Conservation (phyloP, 35 echinoderm and acorn worm genomes). For the Acanthaster planci region DNA sequence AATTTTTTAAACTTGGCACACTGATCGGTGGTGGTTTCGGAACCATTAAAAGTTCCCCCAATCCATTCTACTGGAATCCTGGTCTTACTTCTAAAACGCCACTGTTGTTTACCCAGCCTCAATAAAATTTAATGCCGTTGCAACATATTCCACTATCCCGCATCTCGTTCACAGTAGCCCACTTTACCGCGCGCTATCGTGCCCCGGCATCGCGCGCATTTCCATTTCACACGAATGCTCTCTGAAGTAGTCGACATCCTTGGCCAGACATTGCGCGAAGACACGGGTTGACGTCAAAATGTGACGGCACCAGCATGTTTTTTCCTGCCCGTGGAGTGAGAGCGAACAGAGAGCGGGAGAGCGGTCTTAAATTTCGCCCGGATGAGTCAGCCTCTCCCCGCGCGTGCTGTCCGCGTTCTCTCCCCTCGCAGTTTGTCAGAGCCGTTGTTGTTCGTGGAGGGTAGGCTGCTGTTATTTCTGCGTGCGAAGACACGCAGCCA, state of each 20-base stretch:
- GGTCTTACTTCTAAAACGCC: too few species aligned
- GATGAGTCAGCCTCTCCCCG: constrained; percentile 23
- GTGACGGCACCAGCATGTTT: constrained; percentile 9
- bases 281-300: neutral
- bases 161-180: neutral
- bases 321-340: neutral
- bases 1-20: too few species aligned
- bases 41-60: too few species aligned
- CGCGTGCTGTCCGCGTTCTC: too few species aligned
- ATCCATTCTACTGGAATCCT: too few species aligned
- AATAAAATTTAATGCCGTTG: neutral
- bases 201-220: neutral
- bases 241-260: neutral
- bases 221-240: neutral
- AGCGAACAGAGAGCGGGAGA: neutral
- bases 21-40: too few species aligned
- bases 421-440: neutral
- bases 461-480: neutral
- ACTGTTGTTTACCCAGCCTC: neutral
- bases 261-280: neutral
- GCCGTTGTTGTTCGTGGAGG: neutral
- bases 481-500: neutral
- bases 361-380: constrained; percentile 19
- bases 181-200: neutral
- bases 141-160: neutral